A percentile compares a stretch with the other conserved stretches of the same genome.
phyloP scores from a whole-genome alignment of 2,113 vertebrate species.

The Clarias batrachus region DNA sequence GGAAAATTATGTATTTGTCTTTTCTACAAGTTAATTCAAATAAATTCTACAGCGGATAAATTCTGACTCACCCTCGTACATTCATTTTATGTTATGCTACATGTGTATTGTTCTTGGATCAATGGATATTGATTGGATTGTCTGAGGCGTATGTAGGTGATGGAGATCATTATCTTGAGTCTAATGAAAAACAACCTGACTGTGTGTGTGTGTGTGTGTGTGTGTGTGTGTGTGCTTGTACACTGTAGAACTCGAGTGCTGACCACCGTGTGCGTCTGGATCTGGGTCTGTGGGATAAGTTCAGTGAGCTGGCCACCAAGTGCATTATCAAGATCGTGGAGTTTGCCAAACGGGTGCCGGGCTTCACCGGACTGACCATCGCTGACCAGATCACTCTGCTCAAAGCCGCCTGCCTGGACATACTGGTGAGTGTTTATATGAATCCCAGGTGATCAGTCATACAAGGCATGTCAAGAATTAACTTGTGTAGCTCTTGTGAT shows the following conservation, averaged over 20 bases:
- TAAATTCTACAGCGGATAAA: no score
- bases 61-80: neutral
- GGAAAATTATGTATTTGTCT: no score
- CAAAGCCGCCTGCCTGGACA: slow-evolving; percentile 96
- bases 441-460: neutral
- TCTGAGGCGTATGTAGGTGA: slow-evolving; percentile 1
- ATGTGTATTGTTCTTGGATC: slow-evolving; percentile 1
- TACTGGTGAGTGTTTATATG: slow-evolving; percentile 76
- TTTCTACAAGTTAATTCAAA: no score
- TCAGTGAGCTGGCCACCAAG: slow-evolving; percentile 99
- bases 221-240: slow-evolving; percentile 32
- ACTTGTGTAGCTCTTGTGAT: neutral
- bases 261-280: slow-evolving; percentile 95
- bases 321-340: slow-evolving; percentile 99
- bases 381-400: slow-evolving; percentile 98
- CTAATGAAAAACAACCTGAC: neutral
- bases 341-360: slow-evolving; percentile 96
- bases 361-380: slow-evolving; percentile 94
- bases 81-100: neutral
- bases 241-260: slow-evolving; percentile 87
- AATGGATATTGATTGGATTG: neutral
- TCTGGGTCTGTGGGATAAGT: slow-evolving; percentile 98
- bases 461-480: neutral
- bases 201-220: slow-evolving; percentile 6
- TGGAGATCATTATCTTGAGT: slow-evolving; percentile 8